These are phyloP conservation scores for Cheirogaleus medius DNA, from an alignment of 2,113 vertebrate genomes.

Conservation along the genomic window DNA sequence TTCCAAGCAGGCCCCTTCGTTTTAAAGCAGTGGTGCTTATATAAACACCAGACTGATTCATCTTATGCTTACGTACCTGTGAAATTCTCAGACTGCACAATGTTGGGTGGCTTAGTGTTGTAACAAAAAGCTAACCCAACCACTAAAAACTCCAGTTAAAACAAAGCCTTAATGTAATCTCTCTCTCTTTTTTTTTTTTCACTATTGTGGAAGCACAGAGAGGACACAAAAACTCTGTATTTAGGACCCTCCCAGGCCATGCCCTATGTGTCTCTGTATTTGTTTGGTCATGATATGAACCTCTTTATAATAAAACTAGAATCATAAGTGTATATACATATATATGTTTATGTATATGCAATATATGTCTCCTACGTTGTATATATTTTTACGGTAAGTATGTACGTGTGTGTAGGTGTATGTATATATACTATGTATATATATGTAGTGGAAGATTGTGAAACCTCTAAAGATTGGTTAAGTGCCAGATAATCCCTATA, in stretches of 20 bases:
- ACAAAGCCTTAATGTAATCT: neutral
- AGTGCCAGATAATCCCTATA: neutral
- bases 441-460: neutral
- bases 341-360: neutral
- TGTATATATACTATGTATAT: neutral
- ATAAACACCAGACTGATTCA: neutral
- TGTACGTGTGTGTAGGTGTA: too few relatives aligned
- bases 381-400: neutral
- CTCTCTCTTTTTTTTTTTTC: neutral
- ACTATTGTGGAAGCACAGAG: neutral
- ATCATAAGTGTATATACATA: neutral
- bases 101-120: neutral
- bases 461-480: neutral
- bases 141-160: neutral
- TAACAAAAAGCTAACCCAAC: neutral
- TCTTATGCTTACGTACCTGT: neutral
- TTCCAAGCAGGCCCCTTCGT: neutral
- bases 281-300: neutral
- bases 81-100: neutral
- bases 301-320: neutral
- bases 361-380: neutral
- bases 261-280: neutral
- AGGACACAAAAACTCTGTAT: neutral
- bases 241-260: neutral
- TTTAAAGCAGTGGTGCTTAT: neutral